Evolutionary conservation across 2,113 vertebrate genomes (phyloP), one percentile per base, ranked within the genome.

Genomic region (Zapornia atra): DNA sequence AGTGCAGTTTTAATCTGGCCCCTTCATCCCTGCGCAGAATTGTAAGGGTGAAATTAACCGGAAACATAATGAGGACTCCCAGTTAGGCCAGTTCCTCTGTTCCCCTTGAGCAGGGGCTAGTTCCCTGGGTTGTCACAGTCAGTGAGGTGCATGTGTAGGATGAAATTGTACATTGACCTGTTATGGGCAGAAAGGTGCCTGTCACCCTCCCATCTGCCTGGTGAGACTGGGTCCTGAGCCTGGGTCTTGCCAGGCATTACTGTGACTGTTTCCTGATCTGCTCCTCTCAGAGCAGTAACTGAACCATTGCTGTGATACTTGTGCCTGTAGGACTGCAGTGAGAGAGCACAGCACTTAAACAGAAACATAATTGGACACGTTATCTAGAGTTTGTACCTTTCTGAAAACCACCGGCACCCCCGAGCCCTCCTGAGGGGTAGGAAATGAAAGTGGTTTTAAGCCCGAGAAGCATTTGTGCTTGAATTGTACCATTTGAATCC

Each of bases 1-100:
- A 40, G 40, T 48, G 18, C 68, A 31, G 4, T 60, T 87, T 66
- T 51, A 12, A 54, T 25, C 5, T 19, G 21, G 33, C 14, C 2
- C 6, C 25, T 76, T 60, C 54, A 24, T 63, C 54, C 63, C 61
- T 69, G 36, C 54, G 40, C 34, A 29, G 70, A 53, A 29, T 4
- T 50, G 33, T 26, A 24, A 84, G 51, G 16, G 14, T 46, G 64
- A 69, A 34, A 12, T 29, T 82, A 18, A 21, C 36, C 16, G 12
- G 36, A 44, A 42, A 46, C 0, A 0, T 56, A 7, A 8, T 0
- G 0, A 86, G 20, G 33, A 4, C 22, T 75, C 44, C 16, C 7
- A 1, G 0, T 25, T 15, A 34, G n/a, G 36, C 17, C 21, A 11
- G 31, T 69, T 81, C 19, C 44, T 46, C 31, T 22, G 6, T 34